Conservation (phyloP, 1,140 invertebrate genomes). For the Pogonomyrmex barbatus region DNA sequence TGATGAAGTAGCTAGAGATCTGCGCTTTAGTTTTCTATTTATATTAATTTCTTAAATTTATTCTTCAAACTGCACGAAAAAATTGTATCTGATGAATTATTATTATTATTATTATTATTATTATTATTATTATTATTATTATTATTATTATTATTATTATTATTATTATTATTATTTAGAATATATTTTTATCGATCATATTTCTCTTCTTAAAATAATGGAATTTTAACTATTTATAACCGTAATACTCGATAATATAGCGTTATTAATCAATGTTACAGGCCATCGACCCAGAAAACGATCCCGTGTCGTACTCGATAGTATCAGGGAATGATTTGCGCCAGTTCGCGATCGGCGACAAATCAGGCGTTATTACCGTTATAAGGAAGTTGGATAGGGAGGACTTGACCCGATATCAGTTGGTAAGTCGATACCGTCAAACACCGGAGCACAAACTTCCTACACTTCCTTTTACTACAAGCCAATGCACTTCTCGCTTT, state of each 20-base stretch:
- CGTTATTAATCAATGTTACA: constrained; percentile 81
- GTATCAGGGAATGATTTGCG: constrained; percentile 94
- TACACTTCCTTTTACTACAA: constrained; percentile 17
- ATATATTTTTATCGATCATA: not conserved
- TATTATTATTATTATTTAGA: not conserved
- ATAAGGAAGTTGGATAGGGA: constrained; percentile 94
- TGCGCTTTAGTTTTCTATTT: not conserved
- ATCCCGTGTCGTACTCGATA: constrained; percentile 94
- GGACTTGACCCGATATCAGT: constrained; percentile 93
- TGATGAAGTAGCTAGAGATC: not conserved
- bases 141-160: not conserved
- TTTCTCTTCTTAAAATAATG: constrained; percentile 3
- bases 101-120: not conserved
- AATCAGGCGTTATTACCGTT: constrained; percentile 93
- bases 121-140: not conserved
- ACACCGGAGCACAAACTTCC: constrained; percentile 37
- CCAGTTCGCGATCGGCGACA: constrained; percentile 94
- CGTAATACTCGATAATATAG: not conserved
- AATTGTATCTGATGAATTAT: not conserved
- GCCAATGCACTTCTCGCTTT: constrained; percentile 36
- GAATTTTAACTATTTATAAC: not conserved
- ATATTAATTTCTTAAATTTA: not conserved
- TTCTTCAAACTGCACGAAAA: not conserved
- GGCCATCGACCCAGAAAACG: constrained; percentile 95
- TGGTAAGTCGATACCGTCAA: constrained; percentile 87